Evolutionary conservation across 2,888 invertebrate species (phyloP).

Genomic region (Thymelicus lineola): DNA sequence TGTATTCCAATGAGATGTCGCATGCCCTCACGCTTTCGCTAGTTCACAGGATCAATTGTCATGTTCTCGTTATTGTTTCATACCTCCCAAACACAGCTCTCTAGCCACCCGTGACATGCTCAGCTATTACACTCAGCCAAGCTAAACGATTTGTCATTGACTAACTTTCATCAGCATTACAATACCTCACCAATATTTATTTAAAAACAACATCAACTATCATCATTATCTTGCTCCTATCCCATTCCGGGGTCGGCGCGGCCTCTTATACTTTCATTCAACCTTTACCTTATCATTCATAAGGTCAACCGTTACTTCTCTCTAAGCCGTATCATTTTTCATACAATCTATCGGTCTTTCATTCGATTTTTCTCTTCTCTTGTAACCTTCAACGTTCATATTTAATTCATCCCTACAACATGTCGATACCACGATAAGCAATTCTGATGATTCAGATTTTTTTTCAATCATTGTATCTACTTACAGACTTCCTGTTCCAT

Average conservation of each 20-base stretch:
- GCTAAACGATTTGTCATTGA: not conserved
- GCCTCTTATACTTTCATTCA: not conserved
- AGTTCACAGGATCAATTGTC: conserved; percentile 39
- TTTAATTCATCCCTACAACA: too few relatives aligned
- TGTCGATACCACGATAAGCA: too few relatives aligned
- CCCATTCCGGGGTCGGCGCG: too few relatives aligned
- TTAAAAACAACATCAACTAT: not conserved
- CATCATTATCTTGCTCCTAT: not conserved
- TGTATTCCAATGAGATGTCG: conserved; percentile 48
- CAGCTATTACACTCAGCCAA: not conserved
- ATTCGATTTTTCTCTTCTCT: too few relatives aligned
- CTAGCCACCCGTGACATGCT: too few relatives aligned
- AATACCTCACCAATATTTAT: not conserved
- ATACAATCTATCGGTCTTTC: too few relatives aligned
- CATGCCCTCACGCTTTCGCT: conserved; percentile 48
- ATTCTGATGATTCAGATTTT: too few relatives aligned
- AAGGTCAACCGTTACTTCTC: not conserved
- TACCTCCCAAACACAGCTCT: not conserved
- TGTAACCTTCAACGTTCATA: too few relatives aligned
- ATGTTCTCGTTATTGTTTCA: not conserved
- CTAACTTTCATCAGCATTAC: too few relatives aligned
- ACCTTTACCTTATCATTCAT: not conserved
- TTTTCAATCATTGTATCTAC: too few relatives aligned
- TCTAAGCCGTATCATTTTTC: not conserved
- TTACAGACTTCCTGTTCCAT: too few relatives aligned